Evolutionary conservation across 1,140 invertebrate species (phyloP), one percentile per base, ranked within the genome.

Genomic region (Bombus soroeensis): DNA sequence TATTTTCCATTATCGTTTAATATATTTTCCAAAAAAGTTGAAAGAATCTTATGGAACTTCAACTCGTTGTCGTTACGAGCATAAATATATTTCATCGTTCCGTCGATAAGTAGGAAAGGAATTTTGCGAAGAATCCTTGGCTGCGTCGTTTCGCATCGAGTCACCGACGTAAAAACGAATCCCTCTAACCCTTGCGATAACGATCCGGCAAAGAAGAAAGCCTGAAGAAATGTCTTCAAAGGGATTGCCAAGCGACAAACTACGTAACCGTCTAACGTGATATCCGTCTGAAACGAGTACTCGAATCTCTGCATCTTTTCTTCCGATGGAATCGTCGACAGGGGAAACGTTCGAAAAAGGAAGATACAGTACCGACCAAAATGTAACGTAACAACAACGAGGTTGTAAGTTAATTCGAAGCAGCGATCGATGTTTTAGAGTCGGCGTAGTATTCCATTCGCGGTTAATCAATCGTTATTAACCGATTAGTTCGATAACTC

Each of bases 141-240:
- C 2, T 22, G 1, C 34, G 32, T 28, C 37, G 43, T 76, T 86
- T 68, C 18, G 25, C 22, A 86, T 86, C 71, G 71, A 76, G n/a
- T 70, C 47, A 22, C 13, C n/a, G 32, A 22, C 8, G 2, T 15
- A n/a, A 73, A 73, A 47, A 37, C 18, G 5, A 74, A 74, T 25
- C n/a, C 22, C 47, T 71, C 22, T 39, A 39, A 39, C 34, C 3
- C 9, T 71, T 0, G 68, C 25, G 66, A 37, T 70, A 70, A 68
- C 22, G 18, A 71, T 71, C 37, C 25, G 13, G 1, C 34, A 0
- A 37, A 37, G 25, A 71, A 13, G 22, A 25, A 39, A 39, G 9
- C 25, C 5, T 0, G 37, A 28, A 37, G 22, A 71, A 71, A 39
- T 39, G 22, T 71, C n/a, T 71, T 71, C 3, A 68, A 37, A 37